These are phyloP conservation scores for rat (Rattus norvegicus) DNA, from an alignment of 2,113 vertebrate genomes.

Conservation along the genomic window GRCr8 NC_086032.1:11526001-11526500, in stretches of 20 bases:
- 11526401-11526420: no score
- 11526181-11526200: background rate
- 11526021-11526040: conserved; percentile 16
- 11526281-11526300: background rate
- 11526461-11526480: no score
- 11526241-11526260: background rate
- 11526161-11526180: background rate
- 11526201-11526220: background rate
- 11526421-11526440: no score
- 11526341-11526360: no score
- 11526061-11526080: background rate
- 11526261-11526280: background rate
- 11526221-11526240: background rate
- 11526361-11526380: no score
- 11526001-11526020: background rate
- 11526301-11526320: no score
- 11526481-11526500: no score
- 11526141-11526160: conserved; percentile 17
- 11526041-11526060: background rate
- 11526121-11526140: background rate
- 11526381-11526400: no score
- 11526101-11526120: background rate
- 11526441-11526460: no score
- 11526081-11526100: background rate
- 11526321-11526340: no score